These are phyloP conservation scores for Lepilemur septentrionalis DNA, from an alignment of 2,797 vertebrate species.

Conservation along the genomic window DNA sequence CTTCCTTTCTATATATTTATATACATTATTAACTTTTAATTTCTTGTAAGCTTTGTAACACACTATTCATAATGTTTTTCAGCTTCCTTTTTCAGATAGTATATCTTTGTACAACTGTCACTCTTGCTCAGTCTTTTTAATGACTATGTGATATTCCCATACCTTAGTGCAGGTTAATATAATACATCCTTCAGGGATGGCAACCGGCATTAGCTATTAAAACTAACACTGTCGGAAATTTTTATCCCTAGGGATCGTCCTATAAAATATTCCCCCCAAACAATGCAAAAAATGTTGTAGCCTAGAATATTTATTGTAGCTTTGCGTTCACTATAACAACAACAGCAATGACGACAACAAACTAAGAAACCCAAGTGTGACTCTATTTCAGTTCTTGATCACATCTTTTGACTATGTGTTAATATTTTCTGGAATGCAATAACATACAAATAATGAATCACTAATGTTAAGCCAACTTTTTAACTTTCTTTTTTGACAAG, in stretches of 20 bases:
- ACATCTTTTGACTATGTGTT: not conserved
- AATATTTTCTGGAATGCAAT: not conserved
- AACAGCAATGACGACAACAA: not conserved
- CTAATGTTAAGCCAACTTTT: not conserved
- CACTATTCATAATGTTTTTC: not conserved
- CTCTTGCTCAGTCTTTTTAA: not conserved
- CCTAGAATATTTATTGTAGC: not conserved
- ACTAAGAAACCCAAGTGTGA: not conserved
- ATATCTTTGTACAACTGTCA: not conserved
- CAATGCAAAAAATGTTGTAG: not conserved
- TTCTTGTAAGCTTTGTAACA: not conserved
- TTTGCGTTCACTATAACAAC: not conserved
- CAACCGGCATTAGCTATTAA: not conserved
- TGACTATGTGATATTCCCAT: not conserved
- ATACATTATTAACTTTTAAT: not conserved
- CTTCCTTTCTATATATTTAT: not conserved
- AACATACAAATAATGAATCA: not conserved
- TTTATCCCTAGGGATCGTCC: not conserved
- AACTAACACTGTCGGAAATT: not conserved
- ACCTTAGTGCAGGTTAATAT: not conserved
- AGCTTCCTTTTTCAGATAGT: not conserved
- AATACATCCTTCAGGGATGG: not conserved
- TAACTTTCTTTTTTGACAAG: slow-evolving; percentile 9
- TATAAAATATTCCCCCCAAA: not conserved
- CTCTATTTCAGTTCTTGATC: not conserved